Evolutionary conservation across 2,113 vertebrate genomes (phyloP).

Genomic region (Lucifuga dentata): DNA sequence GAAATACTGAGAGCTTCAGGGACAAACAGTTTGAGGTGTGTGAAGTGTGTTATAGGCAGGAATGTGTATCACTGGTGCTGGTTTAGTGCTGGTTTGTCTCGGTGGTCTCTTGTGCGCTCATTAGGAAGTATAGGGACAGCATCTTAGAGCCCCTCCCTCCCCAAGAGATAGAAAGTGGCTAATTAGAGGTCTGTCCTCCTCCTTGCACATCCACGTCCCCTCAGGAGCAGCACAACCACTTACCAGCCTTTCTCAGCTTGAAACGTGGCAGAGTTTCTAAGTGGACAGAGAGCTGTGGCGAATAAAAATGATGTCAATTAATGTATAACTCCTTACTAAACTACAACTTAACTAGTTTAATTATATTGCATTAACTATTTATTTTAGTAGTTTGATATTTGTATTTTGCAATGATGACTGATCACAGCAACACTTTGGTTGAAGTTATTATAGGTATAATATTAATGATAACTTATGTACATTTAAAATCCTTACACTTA

Average conservation of each 20-base stretch:
- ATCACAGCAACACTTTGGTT: no score
- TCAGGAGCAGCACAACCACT: constrained; percentile 51
- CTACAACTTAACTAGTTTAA: background rate
- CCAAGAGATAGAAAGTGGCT: constrained; percentile 68
- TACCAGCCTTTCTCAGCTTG: constrained; percentile 23
- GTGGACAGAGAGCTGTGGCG: constrained; percentile 11
- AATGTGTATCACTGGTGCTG: constrained; percentile 34
- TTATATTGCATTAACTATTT: background rate
- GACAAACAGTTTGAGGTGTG: constrained; percentile 57
- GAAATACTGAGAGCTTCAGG: constrained; percentile 42
- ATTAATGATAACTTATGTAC: no score
- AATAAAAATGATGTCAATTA: constrained; percentile 34
- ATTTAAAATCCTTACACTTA: no score
- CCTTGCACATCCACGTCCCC: constrained; percentile 56
- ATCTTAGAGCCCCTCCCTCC: constrained; percentile 60
- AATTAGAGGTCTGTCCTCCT: constrained; percentile 77
- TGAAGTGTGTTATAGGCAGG: constrained; percentile 37
- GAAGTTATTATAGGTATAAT: no score
- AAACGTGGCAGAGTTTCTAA: constrained; percentile 36
- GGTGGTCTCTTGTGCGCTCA: constrained; percentile 77
- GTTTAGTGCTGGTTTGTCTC: constrained; percentile 48
- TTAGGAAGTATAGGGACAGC: constrained; percentile 73
- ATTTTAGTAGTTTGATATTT: no score
- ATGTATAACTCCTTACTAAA: background rate
- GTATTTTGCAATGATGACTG: no score